These are phyloP conservation scores for Rhabdophis nuchalis DNA, from an alignment of 2,797 vertebrate species.

Conservation along the genomic window DNA sequence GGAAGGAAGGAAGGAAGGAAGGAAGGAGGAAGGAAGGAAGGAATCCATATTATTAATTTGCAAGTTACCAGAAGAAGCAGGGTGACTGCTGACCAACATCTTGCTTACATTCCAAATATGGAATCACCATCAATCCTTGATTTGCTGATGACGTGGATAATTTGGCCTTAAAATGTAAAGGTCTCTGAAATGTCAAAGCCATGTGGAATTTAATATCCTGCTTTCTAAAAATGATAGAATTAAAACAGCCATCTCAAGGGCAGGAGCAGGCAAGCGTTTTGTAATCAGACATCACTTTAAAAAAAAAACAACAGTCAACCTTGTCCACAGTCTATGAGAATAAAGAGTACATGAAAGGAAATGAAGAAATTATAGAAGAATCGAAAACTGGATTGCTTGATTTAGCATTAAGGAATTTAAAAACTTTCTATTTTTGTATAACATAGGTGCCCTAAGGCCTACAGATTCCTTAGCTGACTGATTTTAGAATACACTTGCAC, in stretches of 20 bases:
- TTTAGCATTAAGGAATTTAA: neutral
- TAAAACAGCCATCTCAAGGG: neutral
- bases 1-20: no score
- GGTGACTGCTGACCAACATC: neutral
- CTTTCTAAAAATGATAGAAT: neutral
- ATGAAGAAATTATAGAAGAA: neutral
- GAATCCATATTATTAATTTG: neutral
- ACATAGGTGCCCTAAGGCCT: neutral
- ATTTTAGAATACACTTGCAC: neutral
- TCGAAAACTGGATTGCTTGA: neutral
- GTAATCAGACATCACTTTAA: neutral
- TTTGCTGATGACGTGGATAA: neutral
- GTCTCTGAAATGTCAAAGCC: neutral
- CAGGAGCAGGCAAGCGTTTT: neutral
- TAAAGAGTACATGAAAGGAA: neutral
- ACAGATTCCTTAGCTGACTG: neutral
- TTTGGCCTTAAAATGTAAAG: neutral
- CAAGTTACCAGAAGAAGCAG: neutral
- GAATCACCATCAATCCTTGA: neutral
- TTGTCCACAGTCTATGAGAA: neutral
- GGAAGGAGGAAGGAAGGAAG: no score
- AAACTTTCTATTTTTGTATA: neutral
- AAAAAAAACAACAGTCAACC: neutral
- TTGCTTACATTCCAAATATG: neutral
- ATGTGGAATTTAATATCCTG: neutral